Conservation (phyloP, 2,888 invertebrate species). For the Yponomeuta malinellus region DNA sequence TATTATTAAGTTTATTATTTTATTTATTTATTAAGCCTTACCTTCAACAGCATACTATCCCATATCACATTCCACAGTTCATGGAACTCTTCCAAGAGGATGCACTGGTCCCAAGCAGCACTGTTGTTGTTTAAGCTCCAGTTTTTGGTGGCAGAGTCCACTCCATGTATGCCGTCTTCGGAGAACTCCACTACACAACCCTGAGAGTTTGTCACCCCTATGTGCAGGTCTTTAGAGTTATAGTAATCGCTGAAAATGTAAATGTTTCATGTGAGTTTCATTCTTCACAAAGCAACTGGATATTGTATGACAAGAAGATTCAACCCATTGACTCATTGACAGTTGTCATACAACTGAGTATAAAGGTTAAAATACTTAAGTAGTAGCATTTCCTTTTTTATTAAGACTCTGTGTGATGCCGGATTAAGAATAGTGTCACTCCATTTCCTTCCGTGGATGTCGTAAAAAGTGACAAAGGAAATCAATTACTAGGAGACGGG, state of each 20-base stretch:
- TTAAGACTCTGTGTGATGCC: no score
- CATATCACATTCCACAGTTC: conserved; percentile 85
- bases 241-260: conserved; percentile 82
- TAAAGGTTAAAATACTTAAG: background rate
- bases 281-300: no score
- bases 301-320: no score
- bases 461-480: no score
- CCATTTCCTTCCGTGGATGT: no score
- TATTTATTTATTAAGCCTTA: conserved; percentile 30
- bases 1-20: background rate
- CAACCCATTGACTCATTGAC: no score
- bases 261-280: no score
- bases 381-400: background rate
- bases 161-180: conserved; percentile 80
- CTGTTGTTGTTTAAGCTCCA: conserved; percentile 76
- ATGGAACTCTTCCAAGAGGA: conserved; percentile 80
- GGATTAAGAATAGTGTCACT: no score
- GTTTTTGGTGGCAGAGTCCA: conserved; percentile 76
- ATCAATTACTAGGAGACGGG: no score
- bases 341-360: no score
- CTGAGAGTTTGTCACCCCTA: conserved; percentile 89
- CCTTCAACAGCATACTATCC: conserved; percentile 81
- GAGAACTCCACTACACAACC: conserved; percentile 91
- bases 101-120: conserved; percentile 81
- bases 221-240: conserved; percentile 90